phyloP scores from a whole-genome alignment of 2,797 vertebrate species.

The Alcedo atthis region DNA sequence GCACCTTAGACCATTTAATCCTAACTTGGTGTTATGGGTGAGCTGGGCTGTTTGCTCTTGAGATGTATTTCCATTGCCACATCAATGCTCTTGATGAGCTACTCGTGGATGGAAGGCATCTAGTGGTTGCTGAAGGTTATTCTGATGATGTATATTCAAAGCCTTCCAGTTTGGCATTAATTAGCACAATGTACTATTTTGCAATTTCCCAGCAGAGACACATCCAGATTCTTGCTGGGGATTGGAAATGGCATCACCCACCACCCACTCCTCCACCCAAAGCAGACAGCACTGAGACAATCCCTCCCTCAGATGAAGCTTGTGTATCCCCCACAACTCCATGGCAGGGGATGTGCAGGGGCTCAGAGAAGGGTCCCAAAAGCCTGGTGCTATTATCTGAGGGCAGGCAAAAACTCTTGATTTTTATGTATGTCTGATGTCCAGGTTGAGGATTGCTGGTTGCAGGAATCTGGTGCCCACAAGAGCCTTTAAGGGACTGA shows the following conservation, averaged over 20 bases:
- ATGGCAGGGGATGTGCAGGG: not conserved
- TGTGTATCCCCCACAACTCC: not conserved
- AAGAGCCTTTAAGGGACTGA: not conserved
- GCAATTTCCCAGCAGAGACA: constrained; percentile 58
- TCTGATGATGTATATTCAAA: constrained; percentile 36
- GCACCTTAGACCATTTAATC: not conserved
- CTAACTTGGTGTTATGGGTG: not conserved
- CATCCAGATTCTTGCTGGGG: constrained; percentile 55
- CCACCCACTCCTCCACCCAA: constrained; percentile 41
- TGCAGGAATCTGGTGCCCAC: not conserved
- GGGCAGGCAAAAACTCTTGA: not conserved
- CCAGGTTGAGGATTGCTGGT: not conserved
- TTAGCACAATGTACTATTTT: constrained; percentile 54
- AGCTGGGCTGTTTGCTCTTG: not conserved
- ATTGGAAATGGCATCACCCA: constrained; percentile 20
- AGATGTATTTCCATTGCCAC: constrained; percentile 28
- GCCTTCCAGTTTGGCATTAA: constrained; percentile 52
- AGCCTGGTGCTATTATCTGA: not conserved
- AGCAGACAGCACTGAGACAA: not conserved
- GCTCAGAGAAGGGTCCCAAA: not conserved
- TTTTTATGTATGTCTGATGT: not conserved
- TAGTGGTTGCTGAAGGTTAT: constrained; percentile 34
- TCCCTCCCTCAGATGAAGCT: not conserved
- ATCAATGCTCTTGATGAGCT: constrained; percentile 12
- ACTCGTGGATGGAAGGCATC: constrained; percentile 20